Percentiles rank a stretch among this genome's conserved stretches.
These are phyloP conservation scores for Laticauda laticaudata DNA, from an alignment of 2,113 vertebrate species.

Conservation along the genomic window DNA sequence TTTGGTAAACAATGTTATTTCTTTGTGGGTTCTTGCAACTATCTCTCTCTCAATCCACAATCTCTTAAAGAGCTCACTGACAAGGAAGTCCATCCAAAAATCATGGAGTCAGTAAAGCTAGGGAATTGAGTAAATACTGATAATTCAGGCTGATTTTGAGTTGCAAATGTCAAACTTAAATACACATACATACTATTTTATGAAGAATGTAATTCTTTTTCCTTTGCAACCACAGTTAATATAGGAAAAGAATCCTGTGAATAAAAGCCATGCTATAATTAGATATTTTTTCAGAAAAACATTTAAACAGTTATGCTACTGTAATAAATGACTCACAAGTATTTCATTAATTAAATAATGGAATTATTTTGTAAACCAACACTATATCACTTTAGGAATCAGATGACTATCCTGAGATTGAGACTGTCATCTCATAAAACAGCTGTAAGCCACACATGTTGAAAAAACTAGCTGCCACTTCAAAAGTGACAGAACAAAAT, in stretches of 20 bases:
- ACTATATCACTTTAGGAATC: not conserved
- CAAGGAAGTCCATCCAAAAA: not conserved
- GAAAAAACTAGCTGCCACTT: slow-evolving; percentile 42
- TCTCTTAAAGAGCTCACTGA: not conserved
- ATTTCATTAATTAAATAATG: not conserved
- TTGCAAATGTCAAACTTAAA: not conserved
- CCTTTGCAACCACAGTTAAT: not conserved
- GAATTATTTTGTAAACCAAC: not conserved
- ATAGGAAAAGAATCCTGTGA: slow-evolving; percentile 14
- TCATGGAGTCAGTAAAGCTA: not conserved
- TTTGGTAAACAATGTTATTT: not conserved
- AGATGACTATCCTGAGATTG: slow-evolving; percentile 25
- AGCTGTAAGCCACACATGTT: slow-evolving; percentile 21
- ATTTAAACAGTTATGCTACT: not conserved
- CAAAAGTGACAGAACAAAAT: not conserved
- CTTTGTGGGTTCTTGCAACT: not conserved
- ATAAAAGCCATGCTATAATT: slow-evolving; percentile 40
- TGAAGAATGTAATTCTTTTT: not conserved
- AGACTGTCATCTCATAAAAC: slow-evolving; percentile 18
- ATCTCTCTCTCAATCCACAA: not conserved
- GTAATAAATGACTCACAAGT: not conserved
- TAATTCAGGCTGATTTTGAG: not conserved
- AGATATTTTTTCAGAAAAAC: not conserved
- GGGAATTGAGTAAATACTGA: not conserved
- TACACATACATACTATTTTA: not conserved